Percentiles rank a stretch among this genome's conserved stretches.
These are phyloP conservation scores for Cyanoderma ruficeps DNA, from an alignment of 2,113 vertebrate species.

Conservation along the genomic window DNA sequence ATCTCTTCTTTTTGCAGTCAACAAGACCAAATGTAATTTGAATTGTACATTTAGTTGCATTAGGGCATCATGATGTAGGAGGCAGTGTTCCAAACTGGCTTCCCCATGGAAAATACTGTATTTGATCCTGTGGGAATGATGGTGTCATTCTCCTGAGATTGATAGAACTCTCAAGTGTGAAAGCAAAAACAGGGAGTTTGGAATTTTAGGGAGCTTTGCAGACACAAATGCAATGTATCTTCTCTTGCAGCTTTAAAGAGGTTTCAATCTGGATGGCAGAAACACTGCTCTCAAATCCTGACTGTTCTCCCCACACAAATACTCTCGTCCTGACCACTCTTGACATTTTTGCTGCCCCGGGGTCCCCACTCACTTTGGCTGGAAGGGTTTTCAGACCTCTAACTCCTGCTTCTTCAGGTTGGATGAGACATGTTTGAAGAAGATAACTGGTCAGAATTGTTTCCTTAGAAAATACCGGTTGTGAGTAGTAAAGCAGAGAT, in stretches of 20 bases:
- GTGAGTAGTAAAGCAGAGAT: background rate
- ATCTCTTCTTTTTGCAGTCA: background rate
- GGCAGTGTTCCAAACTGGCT: background rate
- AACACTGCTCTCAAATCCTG: background rate
- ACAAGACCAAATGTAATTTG: background rate
- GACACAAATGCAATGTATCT: background rate
- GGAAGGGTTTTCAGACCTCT: background rate
- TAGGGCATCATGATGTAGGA: background rate
- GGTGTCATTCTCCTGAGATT: background rate
- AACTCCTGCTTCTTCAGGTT: background rate
- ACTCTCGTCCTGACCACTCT: background rate
- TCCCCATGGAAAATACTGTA: background rate
- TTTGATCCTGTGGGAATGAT: background rate
- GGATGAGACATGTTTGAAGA: background rate
- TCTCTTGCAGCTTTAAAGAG: background rate
- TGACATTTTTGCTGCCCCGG: rapidly evolving
- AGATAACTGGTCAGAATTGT: background rate
- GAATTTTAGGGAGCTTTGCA: background rate
- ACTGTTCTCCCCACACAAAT: background rate
- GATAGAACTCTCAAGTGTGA: rapidly evolving
- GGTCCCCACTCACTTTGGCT: background rate
- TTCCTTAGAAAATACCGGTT: background rate
- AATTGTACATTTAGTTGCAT: background rate
- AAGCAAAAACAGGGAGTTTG: background rate
- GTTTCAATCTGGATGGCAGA: background rate